A percentile compares a stretch with the other conserved stretches of the same genome.
Conservation (phyloP, 2,113 vertebrate species). For the Psephotus haematonotus region DNA sequence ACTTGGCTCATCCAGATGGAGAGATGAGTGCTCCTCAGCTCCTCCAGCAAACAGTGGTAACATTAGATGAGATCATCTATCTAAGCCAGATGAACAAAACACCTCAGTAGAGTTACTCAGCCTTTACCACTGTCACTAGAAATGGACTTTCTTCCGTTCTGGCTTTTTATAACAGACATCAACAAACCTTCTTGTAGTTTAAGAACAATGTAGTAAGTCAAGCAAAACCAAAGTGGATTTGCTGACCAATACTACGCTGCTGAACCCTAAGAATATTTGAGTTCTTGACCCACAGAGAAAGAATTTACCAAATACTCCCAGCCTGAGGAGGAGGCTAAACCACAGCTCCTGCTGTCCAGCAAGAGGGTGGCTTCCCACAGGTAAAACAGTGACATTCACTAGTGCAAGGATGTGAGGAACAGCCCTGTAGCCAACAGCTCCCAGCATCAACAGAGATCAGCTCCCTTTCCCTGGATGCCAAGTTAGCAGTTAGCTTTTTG, state of each 20-base stretch:
- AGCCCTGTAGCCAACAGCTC: background rate
- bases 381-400: background rate
- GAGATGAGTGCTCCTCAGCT: background rate
- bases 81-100: background rate
- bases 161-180: background rate
- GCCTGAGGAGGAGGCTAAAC: background rate
- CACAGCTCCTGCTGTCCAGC: background rate
- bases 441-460: background rate
- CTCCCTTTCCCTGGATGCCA: background rate
- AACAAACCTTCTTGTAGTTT: background rate
- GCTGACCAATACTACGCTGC: background rate
- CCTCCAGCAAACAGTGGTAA: background rate
- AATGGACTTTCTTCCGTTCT: background rate
- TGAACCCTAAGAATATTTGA: background rate
- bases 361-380: background rate
- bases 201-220: background rate
- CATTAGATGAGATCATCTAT: background rate
- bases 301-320: background rate
- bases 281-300: background rate
- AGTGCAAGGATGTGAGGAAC: background rate
- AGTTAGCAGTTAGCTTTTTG: background rate
- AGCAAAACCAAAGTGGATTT: background rate
- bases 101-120: background rate
- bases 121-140: background rate
- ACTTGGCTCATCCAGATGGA: rapidly evolving